Base-by-base conservation (phyloP, 2,797 vertebrate genomes). In the Coreius guichenoti region DNA sequence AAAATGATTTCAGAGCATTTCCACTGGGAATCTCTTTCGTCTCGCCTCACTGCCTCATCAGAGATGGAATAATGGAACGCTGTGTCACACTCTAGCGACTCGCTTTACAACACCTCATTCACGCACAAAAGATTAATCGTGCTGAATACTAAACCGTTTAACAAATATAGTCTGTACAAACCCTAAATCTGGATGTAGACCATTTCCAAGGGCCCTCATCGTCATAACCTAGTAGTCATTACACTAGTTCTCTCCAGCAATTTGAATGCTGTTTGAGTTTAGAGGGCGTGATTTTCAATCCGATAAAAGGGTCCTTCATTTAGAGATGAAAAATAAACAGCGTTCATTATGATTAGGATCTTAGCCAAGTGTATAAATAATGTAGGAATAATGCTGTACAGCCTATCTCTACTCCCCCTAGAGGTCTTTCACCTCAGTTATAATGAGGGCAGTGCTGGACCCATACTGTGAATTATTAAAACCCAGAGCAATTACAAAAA, bases 381-480 rank as follows among this genome's bases (percentile, higher is more conserved):
- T 88, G 88, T 86, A 89, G 79, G 67, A 77, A 77, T 86, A 82
- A 90, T 86, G 68, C 47, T 87, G 77, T 80, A 73, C 76, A 76
- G 80, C 23, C 45, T 80, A 73, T 87, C 80, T 84, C 67, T 33
- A 21, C 45, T 87, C 43, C 80, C 85, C 72, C 61, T 56, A 54
- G 77, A 85, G 83, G 74, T 85, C 72, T 56, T 58, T 77, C 61
- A 80, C 83, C 79, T 88, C 47, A 26, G 69, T 54, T 82, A 49
- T 88, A 89, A 88, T 88, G 88, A 87, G 90, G 84, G 54, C 86
- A 81, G 82, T 23, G 82, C 39, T 56, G 58, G 49, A 36, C 76
- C 72, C 63, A 79, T 49, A 54, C 26, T 82, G 76, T 90, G 82
- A 87, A 90, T 89, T 88, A 89, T 90, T 90, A 81, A 89, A 86